Conservation (phyloP, 2,888 invertebrate genomes). For the Drosophila peninsularis region DNA sequence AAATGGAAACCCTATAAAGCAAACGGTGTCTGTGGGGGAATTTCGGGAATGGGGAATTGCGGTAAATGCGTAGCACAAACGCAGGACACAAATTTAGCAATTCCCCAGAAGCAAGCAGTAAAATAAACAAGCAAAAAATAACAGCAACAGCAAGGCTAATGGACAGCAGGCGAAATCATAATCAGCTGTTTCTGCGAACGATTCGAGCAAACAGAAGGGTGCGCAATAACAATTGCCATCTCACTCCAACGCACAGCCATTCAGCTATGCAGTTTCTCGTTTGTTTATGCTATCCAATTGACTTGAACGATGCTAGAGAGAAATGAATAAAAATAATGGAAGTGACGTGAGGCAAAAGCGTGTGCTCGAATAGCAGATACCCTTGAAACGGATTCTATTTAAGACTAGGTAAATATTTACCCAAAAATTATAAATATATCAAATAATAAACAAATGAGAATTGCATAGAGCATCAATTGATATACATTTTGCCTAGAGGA, state of each 20-base stretch:
- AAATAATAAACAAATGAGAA: neutral
- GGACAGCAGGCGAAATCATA: constrained; percentile 27
- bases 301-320: constrained; percentile 2
- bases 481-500: no score
- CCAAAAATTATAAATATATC: neutral
- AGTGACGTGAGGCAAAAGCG: neutral
- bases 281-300: constrained; percentile 10
- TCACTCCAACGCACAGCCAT: constrained; percentile 5
- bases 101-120: constrained; percentile 32
- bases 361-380: neutral
- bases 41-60: neutral
- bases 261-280: neutral
- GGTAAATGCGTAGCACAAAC: constrained; percentile 62
- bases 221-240: constrained; percentile 5
- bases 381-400: neutral
- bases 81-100: constrained; percentile 48
- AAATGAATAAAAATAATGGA: neutral
- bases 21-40: constrained; percentile 1
- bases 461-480: neutral
- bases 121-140: constrained; percentile 13
- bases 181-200: constrained; percentile 46
- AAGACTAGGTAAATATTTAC: neutral
- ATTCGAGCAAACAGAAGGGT: constrained; percentile 2
- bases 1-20: constrained; percentile 55
- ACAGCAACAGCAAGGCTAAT: constrained; percentile 19